These are phyloP conservation scores for rabbit (Oryctolagus cuniculus) DNA, from an alignment of 2,113 vertebrate species.

Conservation along the genomic window mOryCun1.1 NC_091434.1:77877001-77877500, in stretches of 20 bases:
- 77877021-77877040: constrained; percentile 84
- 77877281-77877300: constrained; percentile 93
- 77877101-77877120: constrained; percentile 89
- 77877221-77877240: constrained; percentile 93
- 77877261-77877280: constrained; percentile 94
- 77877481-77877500: constrained; percentile 97
- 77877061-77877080: constrained; percentile 86
- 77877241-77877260: constrained; percentile 92
- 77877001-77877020: constrained; percentile 81
- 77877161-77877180: constrained; percentile 92
- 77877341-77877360: constrained; percentile 91
- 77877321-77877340: constrained; percentile 95
- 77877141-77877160: constrained; percentile 88
- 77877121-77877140: constrained; percentile 88
- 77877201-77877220: constrained; percentile 93
- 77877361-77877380: constrained; percentile 88
- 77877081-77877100: constrained; percentile 85
- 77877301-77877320: constrained; percentile 93
- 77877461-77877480: constrained; percentile 97
- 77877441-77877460: constrained; percentile 94
- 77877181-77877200: constrained; percentile 92
- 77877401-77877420: constrained; percentile 94
- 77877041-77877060: constrained; percentile 85
- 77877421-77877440: constrained; percentile 94
- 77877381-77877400: constrained; percentile 90